A percentile compares a stretch with the other conserved stretches of the same genome.
These are phyloP conservation scores for Brachyhypopomus gauderio DNA, from an alignment of 2,113 vertebrate species.

Conservation along the genomic window DNA sequence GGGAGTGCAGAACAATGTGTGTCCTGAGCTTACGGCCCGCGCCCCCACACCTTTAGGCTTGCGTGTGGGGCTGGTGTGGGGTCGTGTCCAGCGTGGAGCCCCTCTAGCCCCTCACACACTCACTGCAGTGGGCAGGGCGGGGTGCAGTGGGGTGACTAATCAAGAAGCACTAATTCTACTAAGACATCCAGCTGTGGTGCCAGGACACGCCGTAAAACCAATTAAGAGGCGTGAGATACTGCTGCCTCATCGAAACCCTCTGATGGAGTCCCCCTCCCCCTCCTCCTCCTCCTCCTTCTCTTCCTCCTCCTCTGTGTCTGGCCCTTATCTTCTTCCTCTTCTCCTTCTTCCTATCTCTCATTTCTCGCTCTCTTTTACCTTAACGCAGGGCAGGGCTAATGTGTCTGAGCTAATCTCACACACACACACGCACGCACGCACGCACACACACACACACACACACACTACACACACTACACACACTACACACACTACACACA, in stretches of 20 bases:
- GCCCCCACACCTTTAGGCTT: too few relatives aligned
- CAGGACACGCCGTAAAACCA: constrained; percentile 71
- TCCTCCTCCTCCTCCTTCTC: background rate
- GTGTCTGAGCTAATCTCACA: constrained; percentile 59
- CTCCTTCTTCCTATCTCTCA: constrained; percentile 3
- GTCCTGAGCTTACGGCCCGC: too few relatives aligned
- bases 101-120: background rate
- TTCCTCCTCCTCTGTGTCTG: background rate
- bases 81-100: too few relatives aligned
- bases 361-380: constrained; percentile 21
- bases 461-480: background rate
- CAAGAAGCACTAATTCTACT: constrained; percentile 69
- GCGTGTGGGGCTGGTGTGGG: too few relatives aligned
- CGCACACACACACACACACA: background rate
- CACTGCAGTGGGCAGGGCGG: constrained; percentile 56
- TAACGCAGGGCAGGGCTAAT: constrained; percentile 46
- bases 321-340: constrained; percentile 31
- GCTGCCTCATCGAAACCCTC: constrained; percentile 68
- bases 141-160: constrained; percentile 69
- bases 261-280: constrained; percentile 43
- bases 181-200: constrained; percentile 58
- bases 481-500: background rate
- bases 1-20: too few relatives aligned
- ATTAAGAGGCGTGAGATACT: constrained; percentile 65
- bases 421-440: background rate